Conservation (phyloP, 92 coral and sea anemone species). For the Bergia sp. region DNA sequence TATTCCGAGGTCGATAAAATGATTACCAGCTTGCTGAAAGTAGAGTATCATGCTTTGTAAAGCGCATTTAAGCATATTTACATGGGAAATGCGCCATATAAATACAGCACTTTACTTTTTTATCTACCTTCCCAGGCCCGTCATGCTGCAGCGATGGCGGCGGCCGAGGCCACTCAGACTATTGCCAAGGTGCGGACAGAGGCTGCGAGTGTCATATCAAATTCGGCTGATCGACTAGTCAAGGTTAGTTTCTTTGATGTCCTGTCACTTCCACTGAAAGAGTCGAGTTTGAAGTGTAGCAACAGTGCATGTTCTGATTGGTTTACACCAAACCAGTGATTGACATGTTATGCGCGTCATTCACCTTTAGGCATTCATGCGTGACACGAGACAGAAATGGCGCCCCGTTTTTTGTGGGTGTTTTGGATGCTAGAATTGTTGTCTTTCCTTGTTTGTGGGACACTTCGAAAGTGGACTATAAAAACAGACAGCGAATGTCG, state of each 20-base stretch:
- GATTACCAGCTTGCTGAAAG: too few species aligned
- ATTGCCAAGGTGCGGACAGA: slow-evolving; percentile 80
- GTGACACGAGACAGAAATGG: too few species aligned
- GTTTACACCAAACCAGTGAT: not conserved
- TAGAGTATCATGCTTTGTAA: too few species aligned
- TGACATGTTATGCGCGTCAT: not conserved
- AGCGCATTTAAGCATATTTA: too few species aligned
- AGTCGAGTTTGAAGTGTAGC: not conserved
- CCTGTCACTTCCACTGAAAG: not conserved
- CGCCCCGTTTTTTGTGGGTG: not conserved
- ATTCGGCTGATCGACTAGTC: slow-evolving; percentile 72
- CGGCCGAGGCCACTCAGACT: slow-evolving; percentile 85
- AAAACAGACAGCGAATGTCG: too few species aligned
- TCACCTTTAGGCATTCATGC: too few species aligned
- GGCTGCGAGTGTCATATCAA: slow-evolving; percentile 66
- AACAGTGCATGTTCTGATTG: not conserved
- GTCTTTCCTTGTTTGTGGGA: too few species aligned
- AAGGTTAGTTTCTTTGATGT: slow-evolving; percentile 50
- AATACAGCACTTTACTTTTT: too few species aligned
- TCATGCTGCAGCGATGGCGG: slow-evolving; percentile 85
- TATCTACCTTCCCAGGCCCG: slow-evolving; percentile 68
- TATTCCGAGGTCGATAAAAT: too few species aligned
- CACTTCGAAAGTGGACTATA: too few species aligned
- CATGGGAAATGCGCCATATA: too few species aligned
- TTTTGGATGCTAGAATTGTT: not conserved